A percentile compares a stretch with the other conserved stretches of the same genome.
Conservation (phyloP, 2,113 vertebrate genomes). For the Crotalus helleri region DNA sequence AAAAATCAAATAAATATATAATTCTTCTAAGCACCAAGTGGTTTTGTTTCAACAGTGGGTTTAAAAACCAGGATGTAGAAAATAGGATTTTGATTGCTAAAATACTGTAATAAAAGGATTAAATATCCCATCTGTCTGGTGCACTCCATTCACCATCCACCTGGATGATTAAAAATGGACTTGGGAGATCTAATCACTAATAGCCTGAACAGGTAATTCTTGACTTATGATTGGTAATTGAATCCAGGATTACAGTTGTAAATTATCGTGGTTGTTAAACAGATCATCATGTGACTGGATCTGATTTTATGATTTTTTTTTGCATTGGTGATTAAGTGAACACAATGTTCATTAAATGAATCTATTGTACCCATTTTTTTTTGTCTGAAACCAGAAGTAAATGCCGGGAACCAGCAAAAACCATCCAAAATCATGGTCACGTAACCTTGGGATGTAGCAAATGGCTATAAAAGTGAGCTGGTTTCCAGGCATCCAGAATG, state of each 20-base stretch:
- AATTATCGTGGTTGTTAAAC: too few species aligned
- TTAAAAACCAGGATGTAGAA: background rate
- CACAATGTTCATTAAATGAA: too few species aligned
- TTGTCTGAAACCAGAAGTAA: too few species aligned
- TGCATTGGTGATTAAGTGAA: too few species aligned
- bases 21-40: background rate
- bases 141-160: background rate
- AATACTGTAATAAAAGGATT: background rate
- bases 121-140: background rate
- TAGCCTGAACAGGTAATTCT: background rate
- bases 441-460: too few species aligned
- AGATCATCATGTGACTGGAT: too few species aligned
- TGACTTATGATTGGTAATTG: too few species aligned
- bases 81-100: background rate
- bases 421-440: too few species aligned
- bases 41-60: background rate
- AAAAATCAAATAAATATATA: background rate
- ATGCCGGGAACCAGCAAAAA: too few species aligned
- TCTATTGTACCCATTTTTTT: too few species aligned
- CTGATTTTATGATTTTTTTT: too few species aligned
- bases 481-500: background rate
- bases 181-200: background rate
- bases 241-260: too few species aligned
- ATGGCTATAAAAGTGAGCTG: background rate
- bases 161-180: background rate